A percentile compares a stretch with the other conserved stretches of the same genome.
phyloP scores from a whole-genome alignment of 2,797 vertebrate species.

The Clarias platycephalus region DNA sequence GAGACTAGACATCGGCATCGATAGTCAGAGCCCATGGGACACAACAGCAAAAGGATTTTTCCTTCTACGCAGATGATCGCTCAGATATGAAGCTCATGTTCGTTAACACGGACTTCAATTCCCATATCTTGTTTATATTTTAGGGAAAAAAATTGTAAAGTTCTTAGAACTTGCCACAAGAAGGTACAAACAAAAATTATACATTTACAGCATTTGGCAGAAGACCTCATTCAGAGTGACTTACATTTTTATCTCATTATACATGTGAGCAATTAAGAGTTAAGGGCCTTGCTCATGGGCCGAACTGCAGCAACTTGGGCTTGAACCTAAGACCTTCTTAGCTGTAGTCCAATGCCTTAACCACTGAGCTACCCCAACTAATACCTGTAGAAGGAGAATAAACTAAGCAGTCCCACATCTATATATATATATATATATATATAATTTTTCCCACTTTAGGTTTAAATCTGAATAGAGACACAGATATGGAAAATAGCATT shows the following conservation, averaged over 20 bases:
- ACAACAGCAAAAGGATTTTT: not conserved
- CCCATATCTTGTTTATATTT: not conserved
- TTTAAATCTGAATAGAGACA: not conserved
- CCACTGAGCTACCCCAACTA: no score
- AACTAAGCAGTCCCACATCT: not conserved
- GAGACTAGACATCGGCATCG: not conserved
- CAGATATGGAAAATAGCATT: not conserved
- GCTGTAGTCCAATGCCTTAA: no score
- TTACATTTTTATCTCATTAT: no score
- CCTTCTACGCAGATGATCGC: not conserved
- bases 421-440: not conserved
- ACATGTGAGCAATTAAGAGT: no score
- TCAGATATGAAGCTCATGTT: not conserved
- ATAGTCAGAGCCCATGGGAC: not conserved
- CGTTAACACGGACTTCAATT: not conserved
- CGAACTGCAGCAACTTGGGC: no score
- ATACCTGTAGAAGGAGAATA: not conserved
- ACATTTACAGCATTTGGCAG: no score
- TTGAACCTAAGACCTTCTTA: no score
- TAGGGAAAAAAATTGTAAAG: not conserved
- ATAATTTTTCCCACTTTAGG: not conserved
- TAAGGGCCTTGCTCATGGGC: no score
- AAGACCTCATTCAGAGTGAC: no score
- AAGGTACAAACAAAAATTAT: not conserved
- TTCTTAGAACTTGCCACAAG: not conserved